Evolutionary conservation across 2,888 invertebrate genomes (phyloP), one percentile per base, ranked within the genome.

Genomic region (Barypeithes pellucidus): DNA sequence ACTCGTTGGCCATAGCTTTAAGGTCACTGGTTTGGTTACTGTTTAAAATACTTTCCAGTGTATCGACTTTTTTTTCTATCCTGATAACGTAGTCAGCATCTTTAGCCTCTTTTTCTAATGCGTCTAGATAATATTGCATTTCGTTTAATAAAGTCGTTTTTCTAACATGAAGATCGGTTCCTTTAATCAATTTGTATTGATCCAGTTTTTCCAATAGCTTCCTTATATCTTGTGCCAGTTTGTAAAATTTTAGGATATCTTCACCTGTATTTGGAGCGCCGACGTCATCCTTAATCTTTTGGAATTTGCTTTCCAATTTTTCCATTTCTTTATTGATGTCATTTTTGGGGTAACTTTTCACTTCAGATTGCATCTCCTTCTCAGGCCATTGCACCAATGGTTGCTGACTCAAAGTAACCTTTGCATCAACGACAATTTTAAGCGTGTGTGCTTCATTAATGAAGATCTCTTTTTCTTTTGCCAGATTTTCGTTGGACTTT

Each of bases 391-490:
- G 67, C 8, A 76, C 66, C 14, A 74, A n/a, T 33, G 75, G 71
- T 59, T 78, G 75, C 24, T 77, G 62, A n/a, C 75, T 73, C 0
- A 79, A 67, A 9, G 77, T 72, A 14, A 78, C 69, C 68, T 80
- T 78, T 7, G 80, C 80, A 50, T 77, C 78, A 12, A 79, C 78
- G 9, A 78, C 72, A 60, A 77, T 80, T 68, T 76, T 77, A 8
- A 78, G 66, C 9, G 78, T 77, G 50, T 79, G 76, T 4, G 76
- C 71, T 68, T 79, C 79, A 24, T 77, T 79, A 9, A 54, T 67
- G 20, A 77, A 70, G 14, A 78, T 75, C 1, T 77, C 77, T 57
- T 75, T 79, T 45, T 79, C 77, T 22, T 79, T 77, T 39, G 75
- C 77, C 11, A 77, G 62, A 39, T 77, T 75, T 36, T 79, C 79